Evolutionary conservation across 2,797 vertebrate species (phyloP).

Genomic region (Anguilla anguilla): DNA sequence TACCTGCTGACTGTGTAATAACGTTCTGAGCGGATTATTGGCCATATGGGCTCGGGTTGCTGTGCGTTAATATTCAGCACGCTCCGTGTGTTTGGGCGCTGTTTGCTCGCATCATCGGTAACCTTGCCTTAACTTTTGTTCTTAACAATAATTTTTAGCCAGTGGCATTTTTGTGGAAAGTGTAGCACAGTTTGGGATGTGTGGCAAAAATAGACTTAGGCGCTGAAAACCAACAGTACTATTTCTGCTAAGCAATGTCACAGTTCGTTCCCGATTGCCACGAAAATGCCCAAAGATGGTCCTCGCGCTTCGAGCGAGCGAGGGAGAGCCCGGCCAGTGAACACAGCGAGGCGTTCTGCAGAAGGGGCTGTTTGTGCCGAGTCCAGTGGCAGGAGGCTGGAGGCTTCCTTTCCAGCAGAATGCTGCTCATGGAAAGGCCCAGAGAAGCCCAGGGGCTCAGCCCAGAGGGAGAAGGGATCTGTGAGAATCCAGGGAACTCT

Average conservation of each 20-base stretch:
- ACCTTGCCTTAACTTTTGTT: background rate
- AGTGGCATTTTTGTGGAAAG: background rate
- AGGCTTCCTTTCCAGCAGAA: background rate
- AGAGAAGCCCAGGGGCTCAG: background rate
- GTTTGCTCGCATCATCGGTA: background rate
- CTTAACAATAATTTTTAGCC: background rate
- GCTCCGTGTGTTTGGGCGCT: background rate
- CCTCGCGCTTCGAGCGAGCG: background rate
- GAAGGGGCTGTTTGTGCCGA: constrained; percentile 3
- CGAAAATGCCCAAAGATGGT: constrained; percentile 19
- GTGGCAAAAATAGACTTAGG: background rate
- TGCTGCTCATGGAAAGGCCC: background rate
- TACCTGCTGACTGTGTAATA: background rate
- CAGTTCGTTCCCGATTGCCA: background rate
- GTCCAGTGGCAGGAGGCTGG: background rate
- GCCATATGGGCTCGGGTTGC: background rate
- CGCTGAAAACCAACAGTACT: background rate
- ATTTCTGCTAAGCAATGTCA: constrained; percentile 12
- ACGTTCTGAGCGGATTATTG: background rate
- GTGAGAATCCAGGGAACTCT: background rate
- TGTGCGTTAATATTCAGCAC: background rate
- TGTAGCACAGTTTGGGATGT: background rate
- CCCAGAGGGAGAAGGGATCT: background rate
- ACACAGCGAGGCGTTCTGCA: background rate
- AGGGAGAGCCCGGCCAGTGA: background rate